Base-by-base conservation (phyloP, 2,797 vertebrate genomes). In the Takifugu ocellatus region DNA sequence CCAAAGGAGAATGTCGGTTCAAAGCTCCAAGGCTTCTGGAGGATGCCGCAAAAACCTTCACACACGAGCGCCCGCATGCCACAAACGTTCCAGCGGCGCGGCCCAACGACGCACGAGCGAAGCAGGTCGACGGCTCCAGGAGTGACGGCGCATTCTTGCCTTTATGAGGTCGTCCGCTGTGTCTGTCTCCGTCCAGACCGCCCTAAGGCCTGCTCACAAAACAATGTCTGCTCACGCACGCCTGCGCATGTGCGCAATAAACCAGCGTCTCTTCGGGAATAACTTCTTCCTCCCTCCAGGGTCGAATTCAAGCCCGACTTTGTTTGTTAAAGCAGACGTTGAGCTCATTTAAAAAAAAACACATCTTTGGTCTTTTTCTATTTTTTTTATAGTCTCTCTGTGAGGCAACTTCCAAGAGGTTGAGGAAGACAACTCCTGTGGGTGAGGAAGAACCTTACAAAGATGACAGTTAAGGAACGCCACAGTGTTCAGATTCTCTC, bases 141-240 rank as follows among this genome's bases (percentile, higher is more conserved):
- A 61, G 26, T 44, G 61, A 58, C 31, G 25, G 46, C 46, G 56
- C 56, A 74, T 75, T 80, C 54, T 56, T 80, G 17, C 46, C 29
- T 44, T 25, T 68, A 56, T 56, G 60, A 66, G 0, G 24, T 39
- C 21, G 45, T 61, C 57, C 61, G 61, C 5, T 2, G 14, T 68
- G 46, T 16, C 14, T 57, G 44, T 52, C 61, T 74, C 64, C 33
- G 17, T 76, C 59, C 50, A 68, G 46, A 63, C 54, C 59, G 75
- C 63, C 60, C 59, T 16, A 54, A 56, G 25, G 48, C 61, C 70
- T 65, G 42, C 63, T 74, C 60, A 51, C 60, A 72, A 76, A 73
- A 77, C 71, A 74, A 47, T 55, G 45, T 60, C 71, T 57, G 17
- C 25, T 51, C 25, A 21, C 51, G 49, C 55, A 44, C 27, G 7